Percentiles rank a stretch among this genome's conserved stretches.
Evolutionary conservation across 1,140 invertebrate genomes (phyloP).

Genomic region (Anadara kagoshimensis): DNA sequence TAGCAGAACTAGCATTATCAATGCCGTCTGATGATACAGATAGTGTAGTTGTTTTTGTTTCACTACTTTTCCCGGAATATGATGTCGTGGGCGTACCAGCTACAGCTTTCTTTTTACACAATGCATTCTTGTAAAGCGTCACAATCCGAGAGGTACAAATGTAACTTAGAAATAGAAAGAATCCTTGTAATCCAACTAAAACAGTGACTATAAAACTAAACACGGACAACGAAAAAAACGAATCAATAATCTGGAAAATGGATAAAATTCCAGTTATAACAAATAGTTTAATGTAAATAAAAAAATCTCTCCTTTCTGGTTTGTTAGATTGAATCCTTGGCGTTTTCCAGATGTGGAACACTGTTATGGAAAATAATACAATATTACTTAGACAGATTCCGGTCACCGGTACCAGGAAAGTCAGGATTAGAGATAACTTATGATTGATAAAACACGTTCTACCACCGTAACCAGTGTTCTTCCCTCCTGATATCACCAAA

Average conservation of each 20-base stretch:
- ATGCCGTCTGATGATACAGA: no score
- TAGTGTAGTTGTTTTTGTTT: no score
- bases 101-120: no score
- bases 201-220: constrained; percentile 9
- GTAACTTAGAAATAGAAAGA: constrained; percentile 24
- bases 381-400: constrained; percentile 9
- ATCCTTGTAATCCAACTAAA: constrained; percentile 19
- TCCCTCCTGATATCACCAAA: not conserved
- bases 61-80: no score
- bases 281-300: constrained; percentile 30
- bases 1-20: no score
- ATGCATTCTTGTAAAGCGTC: not conserved
- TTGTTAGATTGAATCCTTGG: constrained; percentile 8
- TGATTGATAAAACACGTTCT: constrained; percentile 3
- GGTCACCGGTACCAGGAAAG: constrained; percentile 2
- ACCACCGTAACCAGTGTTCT: constrained; percentile 11
- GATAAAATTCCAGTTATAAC: constrained; percentile 17
- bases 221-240: not conserved
- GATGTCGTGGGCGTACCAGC: no score
- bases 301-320: constrained; percentile 6
- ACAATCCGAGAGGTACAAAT: constrained; percentile 13
- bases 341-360: not conserved
- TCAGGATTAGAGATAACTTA: not conserved
- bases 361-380: constrained; percentile 7
- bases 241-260: constrained; percentile 25